Evolutionary conservation across 2,888 invertebrate species (phyloP), one percentile per base, ranked within the genome.

Genomic region (Drosophila paramelanica): DNA sequence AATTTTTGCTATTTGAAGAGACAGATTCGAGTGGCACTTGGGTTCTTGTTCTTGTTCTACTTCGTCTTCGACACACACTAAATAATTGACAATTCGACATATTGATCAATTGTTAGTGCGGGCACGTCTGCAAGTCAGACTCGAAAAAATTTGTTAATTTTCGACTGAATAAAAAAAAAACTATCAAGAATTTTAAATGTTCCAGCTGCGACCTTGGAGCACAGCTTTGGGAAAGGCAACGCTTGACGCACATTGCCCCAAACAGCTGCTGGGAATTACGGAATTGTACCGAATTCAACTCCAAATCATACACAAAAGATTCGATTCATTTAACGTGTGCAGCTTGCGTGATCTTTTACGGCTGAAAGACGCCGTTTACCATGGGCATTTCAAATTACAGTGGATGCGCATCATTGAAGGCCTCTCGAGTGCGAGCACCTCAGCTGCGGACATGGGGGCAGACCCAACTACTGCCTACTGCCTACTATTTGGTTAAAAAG

Each of bases 91-190:
- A 81, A 75, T 67, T 81, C 72, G 86, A 87, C 86, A 89, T 72
- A 78, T 81, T 89, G 84, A 79, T 79, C 84, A 84, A 71, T 85
- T 87, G 69, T 59, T 58, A 85, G 79, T 84, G 58, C 77, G 74
- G 53, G 67, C 85, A 89, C 87, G 85, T 85, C 81, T 75, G 73
- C 71, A 67, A 57, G 46, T 61, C 36, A 33, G 71, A 65, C 51
- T 65, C 50, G 25, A 65, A 49, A 62, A 59, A 42, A 53, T 60
- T 58, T 64, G 31, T 58, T 51, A 67, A 59, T 80, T 77, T 77
- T 64, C 45, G 59, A 36, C 42, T 47, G 36, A 55, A 66, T 2
- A 31, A 10, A 31, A 66, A 46, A 43, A 52, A 36, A 50, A 73
- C 75, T 50, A 64, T 52, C 55, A 75, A 75, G 75, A 75, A 75